Conservation (phyloP, 2,888 invertebrate species). For the Ischnura elegans region DNA sequence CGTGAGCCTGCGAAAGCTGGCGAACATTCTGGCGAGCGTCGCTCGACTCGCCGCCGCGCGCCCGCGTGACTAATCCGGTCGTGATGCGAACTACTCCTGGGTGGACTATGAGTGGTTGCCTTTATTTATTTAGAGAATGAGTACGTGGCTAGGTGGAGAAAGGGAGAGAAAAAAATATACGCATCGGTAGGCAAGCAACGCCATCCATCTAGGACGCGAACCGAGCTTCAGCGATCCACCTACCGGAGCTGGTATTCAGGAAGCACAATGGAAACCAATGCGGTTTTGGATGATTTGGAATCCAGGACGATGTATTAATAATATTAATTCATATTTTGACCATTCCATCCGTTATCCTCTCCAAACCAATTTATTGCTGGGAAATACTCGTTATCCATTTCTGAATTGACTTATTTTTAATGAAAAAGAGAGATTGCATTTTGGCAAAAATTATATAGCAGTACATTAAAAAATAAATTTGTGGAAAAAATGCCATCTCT, state of each 20-base stretch:
- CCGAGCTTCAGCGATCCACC: neutral
- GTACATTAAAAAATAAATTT: no score
- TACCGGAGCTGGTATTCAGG: neutral
- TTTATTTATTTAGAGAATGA: conserved; percentile 2
- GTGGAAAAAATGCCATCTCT: no score
- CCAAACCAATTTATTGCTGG: no score
- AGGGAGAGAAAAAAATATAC: neutral
- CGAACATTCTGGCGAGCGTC: neutral
- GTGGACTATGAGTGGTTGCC: neutral
- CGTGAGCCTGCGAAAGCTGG: neutral
- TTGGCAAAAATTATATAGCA: no score
- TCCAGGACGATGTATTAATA: no score
- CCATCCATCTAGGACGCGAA: neutral
- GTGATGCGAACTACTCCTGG: neutral
- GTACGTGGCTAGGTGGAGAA: neutral
- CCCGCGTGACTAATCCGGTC: conserved; percentile 5
- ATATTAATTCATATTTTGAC: no score
- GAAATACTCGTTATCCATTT: no score
- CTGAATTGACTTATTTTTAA: no score
- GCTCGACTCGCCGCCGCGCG: no score
- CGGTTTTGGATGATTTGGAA: no score
- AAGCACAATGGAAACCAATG: neutral
- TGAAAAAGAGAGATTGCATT: no score
- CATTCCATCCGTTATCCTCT: no score
- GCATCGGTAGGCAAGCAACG: neutral